phyloP scores from a whole-genome alignment of 2,113 vertebrate species.

The Lagenorhynchus albirostris region DNA sequence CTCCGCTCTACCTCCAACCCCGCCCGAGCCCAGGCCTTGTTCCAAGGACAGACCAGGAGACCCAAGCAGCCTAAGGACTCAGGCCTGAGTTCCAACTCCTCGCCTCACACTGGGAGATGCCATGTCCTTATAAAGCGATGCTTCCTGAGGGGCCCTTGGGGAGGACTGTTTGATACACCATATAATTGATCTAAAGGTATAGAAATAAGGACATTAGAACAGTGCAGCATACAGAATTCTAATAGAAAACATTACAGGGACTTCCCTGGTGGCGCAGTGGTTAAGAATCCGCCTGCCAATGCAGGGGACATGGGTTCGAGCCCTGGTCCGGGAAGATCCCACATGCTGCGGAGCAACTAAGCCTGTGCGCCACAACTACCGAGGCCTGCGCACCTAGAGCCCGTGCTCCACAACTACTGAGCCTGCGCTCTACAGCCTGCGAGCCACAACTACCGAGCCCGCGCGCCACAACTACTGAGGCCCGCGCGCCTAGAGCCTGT shows the following conservation, averaged over 20 bases:
- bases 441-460: too few relatives aligned
- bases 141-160: neutral
- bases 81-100: neutral
- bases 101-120: neutral
- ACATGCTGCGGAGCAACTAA: too few relatives aligned
- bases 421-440: fast-evolving
- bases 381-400: too few relatives aligned
- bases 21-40: neutral
- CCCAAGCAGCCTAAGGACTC: neutral
- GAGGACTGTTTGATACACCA: neutral
- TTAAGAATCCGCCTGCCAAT: too few relatives aligned
- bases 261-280: too few relatives aligned
- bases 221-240: neutral
- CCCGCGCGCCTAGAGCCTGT: too few relatives aligned
- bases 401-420: too few relatives aligned
- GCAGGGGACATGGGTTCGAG: too few relatives aligned
- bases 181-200: neutral
- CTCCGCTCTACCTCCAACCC: neutral
- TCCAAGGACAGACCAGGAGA: neutral
- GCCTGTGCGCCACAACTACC: too few relatives aligned
- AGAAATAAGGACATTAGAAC: neutral
- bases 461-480: too few relatives aligned
- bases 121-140: fast-evolving
- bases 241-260: neutral
- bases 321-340: too few relatives aligned